These are phyloP conservation scores for Fukomys damarensis DNA, from an alignment of 2,113 vertebrate species.

Conservation along the genomic window DNA sequence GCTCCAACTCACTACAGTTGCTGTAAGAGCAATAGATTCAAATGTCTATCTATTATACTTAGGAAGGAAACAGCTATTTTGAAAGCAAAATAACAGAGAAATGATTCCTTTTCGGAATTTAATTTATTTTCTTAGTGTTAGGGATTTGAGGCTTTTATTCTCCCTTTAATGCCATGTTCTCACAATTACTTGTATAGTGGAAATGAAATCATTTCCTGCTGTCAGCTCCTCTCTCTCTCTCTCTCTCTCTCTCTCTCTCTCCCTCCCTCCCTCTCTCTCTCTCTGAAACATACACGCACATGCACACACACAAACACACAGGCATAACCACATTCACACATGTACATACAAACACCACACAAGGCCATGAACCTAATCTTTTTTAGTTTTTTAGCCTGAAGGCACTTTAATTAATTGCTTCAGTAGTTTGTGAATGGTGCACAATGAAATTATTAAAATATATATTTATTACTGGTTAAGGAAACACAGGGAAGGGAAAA, in stretches of 20 bases:
- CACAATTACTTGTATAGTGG: not conserved
- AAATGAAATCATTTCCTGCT: not conserved
- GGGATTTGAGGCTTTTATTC: not conserved
- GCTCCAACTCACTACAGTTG: not conserved
- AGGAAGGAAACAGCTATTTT: not conserved
- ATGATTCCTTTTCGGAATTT: slow-evolving; percentile 32
- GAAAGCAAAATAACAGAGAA: slow-evolving; percentile 37
- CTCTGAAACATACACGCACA: too few relatives aligned
- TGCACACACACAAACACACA: not conserved
- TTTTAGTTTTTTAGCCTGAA: not conserved
- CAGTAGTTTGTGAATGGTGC: not conserved
- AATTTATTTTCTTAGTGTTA: slow-evolving; percentile 38
- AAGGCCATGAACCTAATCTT: not conserved
- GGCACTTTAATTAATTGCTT: not conserved
- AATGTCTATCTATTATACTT: not conserved
- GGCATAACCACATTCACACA: rapidly evolving
- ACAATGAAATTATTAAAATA: not conserved
- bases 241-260: too few relatives aligned
- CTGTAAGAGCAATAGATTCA: not conserved
- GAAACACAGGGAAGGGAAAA: not conserved
- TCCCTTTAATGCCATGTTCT: not conserved
- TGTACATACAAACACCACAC: not conserved
- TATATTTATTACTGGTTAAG: not conserved
- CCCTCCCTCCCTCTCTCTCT: too few relatives aligned
- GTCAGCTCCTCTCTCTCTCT: not conserved